phyloP scores from a whole-genome alignment of 2,888 invertebrate genomes.

The Drosophila borealis region DNA sequence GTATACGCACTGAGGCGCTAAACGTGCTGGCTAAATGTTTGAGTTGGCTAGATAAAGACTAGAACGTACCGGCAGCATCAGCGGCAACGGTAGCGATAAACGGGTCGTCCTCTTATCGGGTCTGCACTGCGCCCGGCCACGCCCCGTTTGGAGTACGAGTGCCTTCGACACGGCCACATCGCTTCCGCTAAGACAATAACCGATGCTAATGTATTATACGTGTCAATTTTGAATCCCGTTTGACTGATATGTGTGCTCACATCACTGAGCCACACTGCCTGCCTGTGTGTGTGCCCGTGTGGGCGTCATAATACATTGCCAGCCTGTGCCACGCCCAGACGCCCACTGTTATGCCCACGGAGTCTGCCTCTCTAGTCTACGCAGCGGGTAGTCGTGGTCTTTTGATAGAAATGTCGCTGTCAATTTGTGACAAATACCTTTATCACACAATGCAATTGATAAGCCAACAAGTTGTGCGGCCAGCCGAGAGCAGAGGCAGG shows the following conservation, averaged over 20 bases:
- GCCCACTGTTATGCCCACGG: neutral
- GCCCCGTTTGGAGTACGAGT: slow-evolving; percentile 4
- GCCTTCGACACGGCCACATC: neutral
- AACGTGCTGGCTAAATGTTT: slow-evolving; percentile 67
- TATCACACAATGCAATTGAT: slow-evolving; percentile 33
- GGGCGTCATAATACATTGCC: slow-evolving; percentile 21
- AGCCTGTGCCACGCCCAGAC: neutral
- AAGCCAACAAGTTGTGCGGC: slow-evolving; percentile 50
- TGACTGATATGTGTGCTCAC: slow-evolving; percentile 66
- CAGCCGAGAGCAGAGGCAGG: neutral
- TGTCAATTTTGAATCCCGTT: slow-evolving; percentile 74
- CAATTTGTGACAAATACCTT: slow-evolving; percentile 63
- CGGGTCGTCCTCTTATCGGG: slow-evolving; percentile 23
- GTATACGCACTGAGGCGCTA: slow-evolving; percentile 48
- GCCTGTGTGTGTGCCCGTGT: neutral
- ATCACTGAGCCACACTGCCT: slow-evolving; percentile 2
- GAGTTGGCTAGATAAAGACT: slow-evolving; percentile 37
- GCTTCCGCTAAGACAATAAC: slow-evolving; percentile 67
- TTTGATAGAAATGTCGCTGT: slow-evolving; percentile 47
- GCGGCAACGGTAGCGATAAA: slow-evolving; percentile 23
- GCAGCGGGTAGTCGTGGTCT: slow-evolving; percentile 10
- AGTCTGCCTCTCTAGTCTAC: slow-evolving; percentile 16
- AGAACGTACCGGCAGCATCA: neutral
- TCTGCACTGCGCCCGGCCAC: slow-evolving; percentile 6
- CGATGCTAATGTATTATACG: slow-evolving; percentile 74